A percentile compares a stretch with the other conserved stretches of the same genome.
Conservation (phyloP, 2,888 invertebrate species). For the Mellilla xanthometata region DNA sequence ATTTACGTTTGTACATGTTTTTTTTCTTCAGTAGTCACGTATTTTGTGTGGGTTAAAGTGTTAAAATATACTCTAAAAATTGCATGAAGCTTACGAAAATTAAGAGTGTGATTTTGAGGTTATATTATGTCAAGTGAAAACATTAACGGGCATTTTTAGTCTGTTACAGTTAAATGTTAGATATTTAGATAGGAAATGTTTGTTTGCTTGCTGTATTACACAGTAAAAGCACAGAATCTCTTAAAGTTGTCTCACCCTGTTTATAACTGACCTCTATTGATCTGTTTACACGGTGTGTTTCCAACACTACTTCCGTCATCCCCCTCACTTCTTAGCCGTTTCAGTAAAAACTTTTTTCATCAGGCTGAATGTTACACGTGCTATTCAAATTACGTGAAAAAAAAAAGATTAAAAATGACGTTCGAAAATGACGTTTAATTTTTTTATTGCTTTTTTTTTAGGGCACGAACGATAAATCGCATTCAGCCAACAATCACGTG, state of each 20-base stretch:
- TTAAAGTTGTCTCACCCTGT: constrained; percentile 34
- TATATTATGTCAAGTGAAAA: background rate
- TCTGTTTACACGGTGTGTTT: constrained; percentile 73
- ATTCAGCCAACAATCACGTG: constrained; percentile 61
- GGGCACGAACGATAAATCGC: constrained; percentile 35
- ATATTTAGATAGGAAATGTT: background rate
- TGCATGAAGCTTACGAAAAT: background rate
- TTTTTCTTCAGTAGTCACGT: background rate
- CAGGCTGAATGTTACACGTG: constrained; percentile 1
- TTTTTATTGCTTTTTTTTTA: constrained; percentile 29
- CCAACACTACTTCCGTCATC: constrained; percentile 47
- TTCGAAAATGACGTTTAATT: background rate
- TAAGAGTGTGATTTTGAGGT: background rate
- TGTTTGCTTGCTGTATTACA: background rate
- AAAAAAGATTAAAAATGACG: no score
- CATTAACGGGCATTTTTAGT: background rate
- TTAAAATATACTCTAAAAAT: background rate
- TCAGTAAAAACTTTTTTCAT: constrained; percentile 16
- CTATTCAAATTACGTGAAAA: no score
- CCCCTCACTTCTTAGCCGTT: constrained; percentile 32
- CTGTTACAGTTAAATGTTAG: background rate
- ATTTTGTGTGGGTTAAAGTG: background rate
- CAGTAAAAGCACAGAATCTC: constrained; percentile 16
- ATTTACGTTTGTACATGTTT: background rate
- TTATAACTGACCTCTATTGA: constrained; percentile 58